phyloP scores from a whole-genome alignment of 2,888 invertebrate species.

The Gisinianus flammeolus region DNA sequence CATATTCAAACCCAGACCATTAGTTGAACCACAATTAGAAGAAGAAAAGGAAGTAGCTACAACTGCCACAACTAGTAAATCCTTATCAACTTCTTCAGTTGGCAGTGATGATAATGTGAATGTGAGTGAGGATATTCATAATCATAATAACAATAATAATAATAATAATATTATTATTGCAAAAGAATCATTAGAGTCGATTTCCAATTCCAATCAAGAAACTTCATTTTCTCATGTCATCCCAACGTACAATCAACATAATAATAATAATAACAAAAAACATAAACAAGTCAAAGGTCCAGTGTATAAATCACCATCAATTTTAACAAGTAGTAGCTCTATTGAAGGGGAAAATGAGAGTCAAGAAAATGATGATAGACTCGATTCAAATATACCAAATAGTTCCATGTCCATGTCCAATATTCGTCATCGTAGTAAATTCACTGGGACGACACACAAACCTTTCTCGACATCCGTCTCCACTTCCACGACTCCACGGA shows the following conservation, averaged over 20 bases:
- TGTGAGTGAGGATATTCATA: not conserved
- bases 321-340: not conserved
- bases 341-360: not conserved
- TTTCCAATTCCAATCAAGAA: not conserved
- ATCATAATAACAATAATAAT: not conserved
- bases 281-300: not conserved
- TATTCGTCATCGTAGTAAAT: not conserved
- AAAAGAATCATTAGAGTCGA: not conserved
- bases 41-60: not conserved
- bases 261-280: not conserved
- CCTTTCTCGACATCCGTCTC: not conserved
- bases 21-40: constrained; percentile 5
- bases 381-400: constrained; percentile 5
- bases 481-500: not conserved
- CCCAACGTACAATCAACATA: not conserved
- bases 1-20: constrained; percentile 16
- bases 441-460: not conserved
- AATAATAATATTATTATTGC: not conserved
- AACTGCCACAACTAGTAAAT: not conserved
- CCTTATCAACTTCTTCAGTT: not conserved
- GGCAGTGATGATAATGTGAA: not conserved
- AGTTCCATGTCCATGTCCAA: not conserved
- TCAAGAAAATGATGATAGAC: not conserved
- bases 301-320: not conserved
- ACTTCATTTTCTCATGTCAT: not conserved